Base-by-base conservation (phyloP, 2,797 vertebrate genomes). In the Emydoidea blandingii region DNA sequence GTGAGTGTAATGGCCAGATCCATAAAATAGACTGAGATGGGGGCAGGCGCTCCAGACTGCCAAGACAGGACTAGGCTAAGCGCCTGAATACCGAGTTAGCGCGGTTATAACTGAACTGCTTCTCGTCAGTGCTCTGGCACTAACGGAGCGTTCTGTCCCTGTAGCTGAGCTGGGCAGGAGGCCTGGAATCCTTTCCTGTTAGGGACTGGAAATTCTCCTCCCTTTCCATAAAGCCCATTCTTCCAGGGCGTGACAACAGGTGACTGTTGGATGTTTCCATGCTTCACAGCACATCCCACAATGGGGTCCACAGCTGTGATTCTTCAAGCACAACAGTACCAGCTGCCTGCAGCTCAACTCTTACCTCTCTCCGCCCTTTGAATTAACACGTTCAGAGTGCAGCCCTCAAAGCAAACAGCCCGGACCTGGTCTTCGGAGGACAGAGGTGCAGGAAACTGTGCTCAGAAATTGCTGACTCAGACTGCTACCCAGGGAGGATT, bases 41-140 rank as follows among this genome's bases (percentile, higher is more conserved):
- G 18, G 25, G 50, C 25, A 76, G 41, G 72, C 7, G 41, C 72
- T 47, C 41, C 72, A 44, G 72, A 8, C 12, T 6, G 41, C 72
- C 6, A 21, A 68, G 41, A 10, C 78, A 50, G 87, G 94, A 5
- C 94, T 82, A 81, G 91, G 86, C 59, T 50, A 56, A 84, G 79
- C 54, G 59, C 92, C 85, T 4, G 80, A 59, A 27, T 47, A 1
- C 74, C 54, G 56, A 5, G 47, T 31, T 8, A 83, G 89, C 31
- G 53, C 81, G 34, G 74, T 94, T 86, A 76, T 27, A 80, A 90
- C 49, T 86, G 91, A 88, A 12, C 52, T 85, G 86, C 90, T 88
- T 76, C 93, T 92, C 86, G 82, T 82, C 79, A 37, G 21, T 2
- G 29, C 31, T 57, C 79, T 7, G 53, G 79, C 68, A 82, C 0